These are phyloP conservation scores for Chirona hameri DNA, from an alignment of 2,888 invertebrate genomes.

Conservation along the genomic window DNA sequence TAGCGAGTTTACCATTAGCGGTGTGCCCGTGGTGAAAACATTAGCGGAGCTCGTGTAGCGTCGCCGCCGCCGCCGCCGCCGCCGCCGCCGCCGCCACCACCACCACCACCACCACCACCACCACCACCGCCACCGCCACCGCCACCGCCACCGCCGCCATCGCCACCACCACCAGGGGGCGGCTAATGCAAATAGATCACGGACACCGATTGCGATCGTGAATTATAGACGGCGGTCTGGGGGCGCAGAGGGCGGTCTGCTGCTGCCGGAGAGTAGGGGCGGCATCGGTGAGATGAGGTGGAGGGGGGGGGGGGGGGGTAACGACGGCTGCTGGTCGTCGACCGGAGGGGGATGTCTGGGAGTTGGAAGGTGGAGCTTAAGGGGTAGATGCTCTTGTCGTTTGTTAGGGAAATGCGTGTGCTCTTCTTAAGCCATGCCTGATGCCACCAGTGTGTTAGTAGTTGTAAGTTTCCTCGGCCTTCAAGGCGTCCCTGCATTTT, in stretches of 20 bases:
- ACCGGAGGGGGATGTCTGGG: no score
- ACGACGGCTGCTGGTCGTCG: no score
- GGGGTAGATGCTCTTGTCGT: no score
- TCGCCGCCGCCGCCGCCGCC: neutral
- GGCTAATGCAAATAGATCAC: conserved; percentile 23
- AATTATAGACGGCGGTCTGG: conserved; percentile 22
- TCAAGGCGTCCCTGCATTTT: no score
- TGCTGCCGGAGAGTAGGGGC: neutral
- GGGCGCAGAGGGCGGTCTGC: neutral
- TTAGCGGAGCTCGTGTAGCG: neutral
- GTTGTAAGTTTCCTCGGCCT: no score
- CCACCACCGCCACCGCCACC: no score
- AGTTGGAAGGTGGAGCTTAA: no score
- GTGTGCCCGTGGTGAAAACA: no score
- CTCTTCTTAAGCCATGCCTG: no score
- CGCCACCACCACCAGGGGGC: neutral
- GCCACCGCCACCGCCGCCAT: neutral
- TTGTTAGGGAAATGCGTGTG: no score
- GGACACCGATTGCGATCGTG: neutral
- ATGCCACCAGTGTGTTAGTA: no score
- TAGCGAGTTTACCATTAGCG: neutral
- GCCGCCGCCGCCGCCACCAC: neutral
- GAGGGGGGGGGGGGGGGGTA: neutral
- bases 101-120: neutral
- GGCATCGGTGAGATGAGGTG: neutral